A percentile compares a stretch with the other conserved stretches of the same genome.
These are phyloP conservation scores for Centruroides vittatus DNA, from an alignment of 1,140 invertebrate genomes.

Conservation along the genomic window DNA sequence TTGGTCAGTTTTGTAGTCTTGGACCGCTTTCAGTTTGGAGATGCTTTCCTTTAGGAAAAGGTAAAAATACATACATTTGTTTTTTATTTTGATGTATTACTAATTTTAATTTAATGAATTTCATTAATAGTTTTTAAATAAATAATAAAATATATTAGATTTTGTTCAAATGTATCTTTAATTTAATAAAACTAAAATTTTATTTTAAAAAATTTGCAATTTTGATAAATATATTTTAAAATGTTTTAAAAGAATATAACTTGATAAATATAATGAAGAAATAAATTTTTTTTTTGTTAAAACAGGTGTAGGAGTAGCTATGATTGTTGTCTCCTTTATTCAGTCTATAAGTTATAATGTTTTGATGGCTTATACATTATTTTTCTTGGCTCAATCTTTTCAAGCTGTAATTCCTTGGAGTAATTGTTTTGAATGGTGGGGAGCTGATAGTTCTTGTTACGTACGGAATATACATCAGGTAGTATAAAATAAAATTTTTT, in stretches of 20 bases:
- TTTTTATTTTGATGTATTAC: too few species aligned
- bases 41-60: conserved; percentile 31
- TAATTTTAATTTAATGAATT: too few species aligned
- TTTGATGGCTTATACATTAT: conserved; percentile 28
- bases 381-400: conserved; percentile 10
- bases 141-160: too few species aligned
- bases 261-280: too few species aligned
- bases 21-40: conserved; percentile 33
- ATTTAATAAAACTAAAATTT: too few species aligned
- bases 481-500: not conserved
- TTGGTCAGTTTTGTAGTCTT: conserved; percentile 38
- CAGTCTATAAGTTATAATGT: conserved; percentile 64
- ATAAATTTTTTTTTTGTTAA: conserved; percentile 11
- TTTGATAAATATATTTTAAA: too few species aligned
- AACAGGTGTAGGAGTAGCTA: conserved; percentile 61
- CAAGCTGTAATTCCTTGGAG: conserved; percentile 16
- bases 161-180: too few species aligned
- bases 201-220: too few species aligned
- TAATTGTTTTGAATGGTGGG: conserved; percentile 19
- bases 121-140: too few species aligned
- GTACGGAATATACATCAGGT: conserved; percentile 7
- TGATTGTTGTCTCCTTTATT: conserved; percentile 47
- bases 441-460: conserved; percentile 19
- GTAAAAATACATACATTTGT: conserved; percentile 16
- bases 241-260: too few species aligned